phyloP scores from a whole-genome alignment of 2,888 invertebrate species.

The Pammene fasciana region DNA sequence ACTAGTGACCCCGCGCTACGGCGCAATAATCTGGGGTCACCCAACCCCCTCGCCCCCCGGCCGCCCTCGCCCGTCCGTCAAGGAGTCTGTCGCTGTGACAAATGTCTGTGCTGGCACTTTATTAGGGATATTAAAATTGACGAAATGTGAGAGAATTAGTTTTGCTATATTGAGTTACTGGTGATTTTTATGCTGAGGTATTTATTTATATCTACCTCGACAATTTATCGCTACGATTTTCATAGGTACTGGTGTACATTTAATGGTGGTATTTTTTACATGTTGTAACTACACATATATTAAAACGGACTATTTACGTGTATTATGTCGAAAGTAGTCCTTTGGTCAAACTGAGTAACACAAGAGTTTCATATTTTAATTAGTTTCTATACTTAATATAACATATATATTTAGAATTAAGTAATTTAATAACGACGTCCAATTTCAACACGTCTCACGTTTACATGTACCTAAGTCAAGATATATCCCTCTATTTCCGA shows the following conservation, averaged over 20 bases:
- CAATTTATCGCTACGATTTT: background rate
- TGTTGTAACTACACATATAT: no score
- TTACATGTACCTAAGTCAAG: conserved; percentile 10
- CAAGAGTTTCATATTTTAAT: no score
- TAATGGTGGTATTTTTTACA: no score
- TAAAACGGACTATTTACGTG: no score
- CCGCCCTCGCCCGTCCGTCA: conserved; percentile 58
- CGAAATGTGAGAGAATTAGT: conserved; percentile 25
- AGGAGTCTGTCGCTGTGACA: conserved; percentile 69
- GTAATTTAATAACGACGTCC: background rate
- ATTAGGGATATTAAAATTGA: conserved; percentile 61
- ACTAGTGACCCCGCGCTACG: conserved; percentile 45
- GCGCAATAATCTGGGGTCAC: conserved; percentile 44
- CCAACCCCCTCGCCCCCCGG: conserved; percentile 25
- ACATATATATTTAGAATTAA: no score
- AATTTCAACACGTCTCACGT: conserved; percentile 8
- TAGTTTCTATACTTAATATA: no score
- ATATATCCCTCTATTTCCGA: conserved; percentile 40
- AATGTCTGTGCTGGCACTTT: conserved; percentile 62
- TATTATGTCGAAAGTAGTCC: no score
- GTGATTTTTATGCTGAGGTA: background rate
- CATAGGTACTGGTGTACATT: background rate
- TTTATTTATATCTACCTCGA: background rate
- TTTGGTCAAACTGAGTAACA: no score
- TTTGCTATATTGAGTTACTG: conserved; percentile 3